Evolutionary conservation across 2,888 invertebrate genomes (phyloP).

Genomic region (Marronus borbonicus): DNA sequence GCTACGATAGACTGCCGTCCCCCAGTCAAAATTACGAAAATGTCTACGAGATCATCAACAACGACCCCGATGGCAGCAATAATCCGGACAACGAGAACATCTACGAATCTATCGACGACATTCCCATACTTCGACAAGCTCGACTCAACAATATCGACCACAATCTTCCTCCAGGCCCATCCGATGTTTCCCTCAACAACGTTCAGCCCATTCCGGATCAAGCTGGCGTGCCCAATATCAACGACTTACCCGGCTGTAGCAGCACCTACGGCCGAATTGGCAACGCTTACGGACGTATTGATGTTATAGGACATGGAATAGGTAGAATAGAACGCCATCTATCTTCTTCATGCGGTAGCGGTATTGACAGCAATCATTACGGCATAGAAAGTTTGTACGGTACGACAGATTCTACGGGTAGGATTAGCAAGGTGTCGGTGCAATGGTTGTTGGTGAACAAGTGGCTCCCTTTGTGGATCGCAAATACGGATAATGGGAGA

Average conservation of each 20-base stretch:
- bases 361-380: conserved; percentile 69
- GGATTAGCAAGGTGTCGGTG: conserved; percentile 76
- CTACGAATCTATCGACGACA: conserved; percentile 73
- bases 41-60: conserved; percentile 72
- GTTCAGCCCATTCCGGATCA: background rate
- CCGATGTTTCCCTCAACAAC: conserved; percentile 23
- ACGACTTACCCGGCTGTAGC: conserved; percentile 60
- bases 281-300: conserved; percentile 73
- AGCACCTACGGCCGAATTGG: conserved; percentile 68
- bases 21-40: conserved; percentile 71
- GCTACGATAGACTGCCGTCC: conserved; percentile 63
- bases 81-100: conserved; percentile 69
- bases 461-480: conserved; percentile 78
- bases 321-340: conserved; percentile 76
- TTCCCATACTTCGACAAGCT: conserved; percentile 61
- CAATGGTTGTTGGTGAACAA: conserved; percentile 80
- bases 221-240: conserved; percentile 57
- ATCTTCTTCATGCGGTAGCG: conserved; percentile 79
- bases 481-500: conserved; percentile 72
- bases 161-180: conserved; percentile 17
- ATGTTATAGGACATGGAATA: conserved; percentile 73
- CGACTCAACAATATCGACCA: conserved; percentile 38
- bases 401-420: conserved; percentile 66
- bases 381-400: conserved; percentile 70
- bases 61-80: conserved; percentile 66